phyloP scores from a whole-genome alignment of 2,113 vertebrate genomes.

The Murina feae region DNA sequence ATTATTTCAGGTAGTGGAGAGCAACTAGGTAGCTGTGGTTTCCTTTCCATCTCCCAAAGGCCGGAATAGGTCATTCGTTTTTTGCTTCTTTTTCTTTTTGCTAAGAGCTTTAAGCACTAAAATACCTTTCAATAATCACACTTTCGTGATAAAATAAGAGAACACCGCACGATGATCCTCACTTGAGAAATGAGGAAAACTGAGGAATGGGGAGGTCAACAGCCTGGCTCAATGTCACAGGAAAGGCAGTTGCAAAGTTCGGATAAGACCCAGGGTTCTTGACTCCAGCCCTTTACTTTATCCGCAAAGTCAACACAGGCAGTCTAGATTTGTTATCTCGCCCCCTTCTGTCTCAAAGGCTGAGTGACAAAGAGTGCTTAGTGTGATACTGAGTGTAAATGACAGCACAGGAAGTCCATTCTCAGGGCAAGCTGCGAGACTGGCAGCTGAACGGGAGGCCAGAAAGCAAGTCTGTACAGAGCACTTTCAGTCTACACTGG shows the following conservation, averaged over 20 bases:
- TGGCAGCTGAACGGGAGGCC: constrained; percentile 48
- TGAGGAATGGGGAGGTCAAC: constrained; percentile 23
- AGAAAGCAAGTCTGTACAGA: constrained; percentile 44
- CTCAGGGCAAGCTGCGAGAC: constrained; percentile 64
- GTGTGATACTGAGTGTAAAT: constrained; percentile 66
- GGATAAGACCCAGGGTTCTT: constrained; percentile 64
- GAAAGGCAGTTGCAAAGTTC: constrained; percentile 45
- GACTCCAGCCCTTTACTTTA: constrained; percentile 65
- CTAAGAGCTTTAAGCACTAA: background rate
- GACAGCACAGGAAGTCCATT: constrained; percentile 72
- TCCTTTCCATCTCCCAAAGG: background rate
- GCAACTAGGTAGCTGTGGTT: background rate
- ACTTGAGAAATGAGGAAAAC: background rate
- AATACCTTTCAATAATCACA: background rate
- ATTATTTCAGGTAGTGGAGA: background rate
- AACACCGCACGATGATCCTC: background rate
- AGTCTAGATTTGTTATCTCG: constrained; percentile 71
- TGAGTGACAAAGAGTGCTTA: constrained; percentile 70
- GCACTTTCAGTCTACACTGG: background rate
- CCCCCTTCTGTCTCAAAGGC: constrained; percentile 65
- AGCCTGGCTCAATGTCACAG: constrained; percentile 37
- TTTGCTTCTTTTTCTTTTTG: background rate
- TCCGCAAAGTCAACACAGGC: constrained; percentile 72
- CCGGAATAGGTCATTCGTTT: background rate
- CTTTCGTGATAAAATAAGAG: constrained; percentile 22